Evolutionary conservation across 2,113 vertebrate genomes (phyloP).

Genomic region (Potamarius usumacintae): DNA sequence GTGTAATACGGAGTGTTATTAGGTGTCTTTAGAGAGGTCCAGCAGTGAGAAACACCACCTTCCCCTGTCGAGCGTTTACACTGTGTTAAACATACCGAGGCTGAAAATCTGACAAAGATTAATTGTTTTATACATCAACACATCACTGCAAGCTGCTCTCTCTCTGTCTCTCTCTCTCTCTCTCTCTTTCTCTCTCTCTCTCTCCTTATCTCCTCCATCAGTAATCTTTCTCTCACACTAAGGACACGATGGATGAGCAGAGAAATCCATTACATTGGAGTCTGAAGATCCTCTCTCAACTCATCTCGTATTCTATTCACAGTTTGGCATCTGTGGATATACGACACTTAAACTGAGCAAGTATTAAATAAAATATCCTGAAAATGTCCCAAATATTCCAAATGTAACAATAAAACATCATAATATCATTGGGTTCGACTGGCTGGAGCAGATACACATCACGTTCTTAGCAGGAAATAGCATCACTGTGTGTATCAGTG

Average conservation of each 20-base stretch:
- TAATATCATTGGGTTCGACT: background rate
- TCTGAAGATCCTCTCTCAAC: background rate
- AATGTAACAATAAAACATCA: background rate
- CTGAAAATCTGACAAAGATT: background rate
- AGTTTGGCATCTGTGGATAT: background rate
- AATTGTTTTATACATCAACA: background rate
- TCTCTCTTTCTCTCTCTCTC: slow-evolving; percentile 65
- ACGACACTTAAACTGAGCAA: background rate
- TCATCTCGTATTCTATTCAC: slow-evolving; percentile 10
- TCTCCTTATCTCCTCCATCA: slow-evolving; percentile 67
- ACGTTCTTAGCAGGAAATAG: background rate
- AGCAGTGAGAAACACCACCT: background rate
- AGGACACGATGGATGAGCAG: slow-evolving; percentile 61
- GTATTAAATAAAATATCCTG: background rate
- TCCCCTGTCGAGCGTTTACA: background rate
- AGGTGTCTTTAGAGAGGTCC: background rate
- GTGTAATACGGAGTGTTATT: background rate
- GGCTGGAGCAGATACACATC: background rate
- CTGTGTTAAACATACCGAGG: background rate
- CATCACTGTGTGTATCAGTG: background rate
- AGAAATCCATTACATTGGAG: slow-evolving; percentile 40
- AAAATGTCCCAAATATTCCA: background rate
- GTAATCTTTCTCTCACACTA: slow-evolving; percentile 76
- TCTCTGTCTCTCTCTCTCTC: slow-evolving; percentile 20
- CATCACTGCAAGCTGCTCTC: background rate